Base-by-base conservation (phyloP, 2,888 invertebrate genomes). In the Drosophila formosana region DNA sequence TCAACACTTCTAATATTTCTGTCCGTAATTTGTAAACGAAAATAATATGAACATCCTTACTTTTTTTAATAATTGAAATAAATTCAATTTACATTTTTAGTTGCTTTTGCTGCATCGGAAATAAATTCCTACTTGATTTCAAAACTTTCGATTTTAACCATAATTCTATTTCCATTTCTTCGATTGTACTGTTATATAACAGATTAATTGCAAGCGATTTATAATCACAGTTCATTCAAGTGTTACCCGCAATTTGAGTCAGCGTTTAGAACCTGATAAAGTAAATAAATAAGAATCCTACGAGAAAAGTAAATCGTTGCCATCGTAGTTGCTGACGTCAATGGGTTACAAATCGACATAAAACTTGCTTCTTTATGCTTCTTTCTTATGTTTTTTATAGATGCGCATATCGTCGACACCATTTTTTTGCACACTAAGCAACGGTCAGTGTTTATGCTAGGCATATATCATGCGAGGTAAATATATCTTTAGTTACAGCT, bases 351-450 rank as follows among this genome's bases (percentile, higher is more conserved):
- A 9, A 28, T 46, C 45, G 53, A 45, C 46, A 53, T 45, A 13
- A 25, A 45, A 34, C 26, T 47, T 9, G 34, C 25, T 57, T 5
- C 9, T 6, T 52, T 26, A 9, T 26, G 13, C 13, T 11, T 25
- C 3, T 32, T 52, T 30, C 25, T 11, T 8, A 3, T 41, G 9
- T 30, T 46, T 39, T 58, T 43, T 43, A 43, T 32, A 60, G 23
- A 49, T 39, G 28, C 39, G 51, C 45, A 46, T 61, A 46, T 53
- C 61, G 52, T 18, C 25, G n/a, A 46, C 50, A 56, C 51, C 50
- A 26, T 51, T 75, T 67, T 58, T 71, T 74, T 71, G 61, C 75
- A 30, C 47, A 64, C 57, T 72, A 75, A 64, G 55, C 64, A 39
- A 45, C 23, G 75, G 52, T 75, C 69, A 52, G 47, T 61, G 49